These are phyloP conservation scores for Yponomeuta plumbellus DNA, from an alignment of 2,888 invertebrate genomes.

Conservation along the genomic window DNA sequence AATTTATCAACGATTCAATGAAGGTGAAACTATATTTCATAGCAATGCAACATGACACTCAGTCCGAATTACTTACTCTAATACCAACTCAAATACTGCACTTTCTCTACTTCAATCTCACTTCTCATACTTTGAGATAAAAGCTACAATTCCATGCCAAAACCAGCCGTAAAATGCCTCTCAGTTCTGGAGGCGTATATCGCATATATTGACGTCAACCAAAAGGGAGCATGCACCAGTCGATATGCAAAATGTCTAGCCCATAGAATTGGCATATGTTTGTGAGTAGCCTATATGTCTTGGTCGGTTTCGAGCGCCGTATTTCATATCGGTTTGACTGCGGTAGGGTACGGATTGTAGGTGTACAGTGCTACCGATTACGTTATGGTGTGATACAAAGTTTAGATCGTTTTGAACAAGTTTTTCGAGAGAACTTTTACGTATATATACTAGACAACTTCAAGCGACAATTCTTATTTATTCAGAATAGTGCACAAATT, in stretches of 20 bases:
- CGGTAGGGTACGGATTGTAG: conserved; percentile 1
- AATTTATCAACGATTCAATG: conserved; percentile 75
- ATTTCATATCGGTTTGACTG: conserved; percentile 53
- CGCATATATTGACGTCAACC: conserved; percentile 73
- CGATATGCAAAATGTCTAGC: conserved; percentile 72
- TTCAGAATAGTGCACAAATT: no score
- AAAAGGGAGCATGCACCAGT: conserved; percentile 67
- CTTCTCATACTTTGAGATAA: neutral
- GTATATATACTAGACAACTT: no score
- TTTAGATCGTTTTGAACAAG: neutral
- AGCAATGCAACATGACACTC: conserved; percentile 58
- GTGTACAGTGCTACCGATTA: conserved; percentile 1
- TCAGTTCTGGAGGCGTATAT: conserved; percentile 31
- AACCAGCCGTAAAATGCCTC: conserved; percentile 15
- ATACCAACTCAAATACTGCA: conserved; percentile 32
- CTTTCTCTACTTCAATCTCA: conserved; percentile 7
- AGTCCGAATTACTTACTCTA: conserved; percentile 34
- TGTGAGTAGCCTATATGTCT: conserved; percentile 69
- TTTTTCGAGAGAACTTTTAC: no score
- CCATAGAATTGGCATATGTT: conserved; percentile 77
- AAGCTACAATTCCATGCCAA: conserved; percentile 20
- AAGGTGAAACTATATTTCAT: conserved; percentile 74
- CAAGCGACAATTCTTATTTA: no score
- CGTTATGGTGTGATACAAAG: neutral
- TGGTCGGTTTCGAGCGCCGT: conserved; percentile 59